Evolutionary conservation across 2,113 vertebrate species (phyloP).

Genomic region (Garra rufa): DNA sequence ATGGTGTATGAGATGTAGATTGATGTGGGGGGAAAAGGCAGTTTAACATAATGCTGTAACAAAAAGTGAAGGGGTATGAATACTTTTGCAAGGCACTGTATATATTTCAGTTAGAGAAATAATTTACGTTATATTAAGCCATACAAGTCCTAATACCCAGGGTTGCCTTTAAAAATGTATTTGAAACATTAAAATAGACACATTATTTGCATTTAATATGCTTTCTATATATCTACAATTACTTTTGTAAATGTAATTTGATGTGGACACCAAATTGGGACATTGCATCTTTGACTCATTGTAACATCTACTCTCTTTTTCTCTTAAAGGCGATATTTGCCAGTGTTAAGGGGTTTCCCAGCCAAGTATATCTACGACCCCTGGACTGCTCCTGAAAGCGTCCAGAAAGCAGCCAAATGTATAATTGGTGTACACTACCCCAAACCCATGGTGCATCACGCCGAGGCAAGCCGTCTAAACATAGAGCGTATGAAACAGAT

Average conservation of each 20-base stretch:
- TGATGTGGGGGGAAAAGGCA: no score
- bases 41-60: no score
- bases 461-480: slow-evolving; percentile 92
- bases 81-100: no score
- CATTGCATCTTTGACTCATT: neutral
- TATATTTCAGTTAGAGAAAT: no score
- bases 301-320: neutral
- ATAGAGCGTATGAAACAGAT: slow-evolving; percentile 99
- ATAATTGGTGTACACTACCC: slow-evolving; percentile 94
- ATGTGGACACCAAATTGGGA: no score
- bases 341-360: slow-evolving; percentile 92
- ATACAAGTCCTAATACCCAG: no score
- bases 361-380: slow-evolving; percentile 98
- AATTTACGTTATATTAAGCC: no score
- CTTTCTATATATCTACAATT: no score
- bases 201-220: no score
- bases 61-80: no score
- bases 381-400: slow-evolving; percentile 93
- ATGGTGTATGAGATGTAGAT: no score
- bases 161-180: no score
- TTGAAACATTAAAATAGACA: neutral
- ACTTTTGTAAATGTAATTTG: neutral
- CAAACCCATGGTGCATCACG: slow-evolving; percentile 96
- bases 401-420: slow-evolving; percentile 95
- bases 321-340: slow-evolving; percentile 87